These are phyloP conservation scores for Geococcyx californianus DNA, from an alignment of 2,113 vertebrate genomes.

Conservation along the genomic window DNA sequence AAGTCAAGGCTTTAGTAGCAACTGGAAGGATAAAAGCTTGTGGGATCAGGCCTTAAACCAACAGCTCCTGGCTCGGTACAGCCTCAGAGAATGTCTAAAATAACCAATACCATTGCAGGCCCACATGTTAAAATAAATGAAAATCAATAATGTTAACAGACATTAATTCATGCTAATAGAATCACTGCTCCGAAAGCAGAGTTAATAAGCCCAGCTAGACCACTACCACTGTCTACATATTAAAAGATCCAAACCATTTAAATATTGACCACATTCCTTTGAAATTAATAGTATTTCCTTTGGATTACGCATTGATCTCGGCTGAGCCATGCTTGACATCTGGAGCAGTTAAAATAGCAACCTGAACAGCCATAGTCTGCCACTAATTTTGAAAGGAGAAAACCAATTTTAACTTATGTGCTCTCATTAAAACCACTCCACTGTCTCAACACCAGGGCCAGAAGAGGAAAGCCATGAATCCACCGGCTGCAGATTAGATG, in stretches of 20 bases:
- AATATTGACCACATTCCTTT: slow-evolving; percentile 55
- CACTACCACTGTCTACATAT: not conserved
- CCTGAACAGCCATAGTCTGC: slow-evolving; percentile 30
- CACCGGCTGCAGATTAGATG: not conserved
- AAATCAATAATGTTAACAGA: slow-evolving; percentile 43
- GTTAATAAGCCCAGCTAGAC: slow-evolving; percentile 50
- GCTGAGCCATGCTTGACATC: slow-evolving; percentile 28
- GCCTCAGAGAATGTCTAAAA: slow-evolving; percentile 9
- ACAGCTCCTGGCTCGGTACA: not conserved
- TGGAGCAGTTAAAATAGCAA: slow-evolving; percentile 61
- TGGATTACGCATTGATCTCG: slow-evolving; percentile 45
- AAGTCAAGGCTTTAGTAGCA: slow-evolving; percentile 40
- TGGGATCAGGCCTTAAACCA: slow-evolving; percentile 52
- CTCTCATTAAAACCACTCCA: not conserved
- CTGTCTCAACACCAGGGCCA: not conserved
- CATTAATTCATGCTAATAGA: slow-evolving; percentile 55
- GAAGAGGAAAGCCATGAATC: not conserved
- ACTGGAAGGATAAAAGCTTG: slow-evolving; percentile 46
- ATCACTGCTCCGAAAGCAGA: slow-evolving; percentile 22
- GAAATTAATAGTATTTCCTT: slow-evolving; percentile 67
- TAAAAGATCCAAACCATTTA: slow-evolving; percentile 37
- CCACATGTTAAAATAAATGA: not conserved
- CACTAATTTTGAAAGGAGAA: not conserved
- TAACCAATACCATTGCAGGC: not conserved
- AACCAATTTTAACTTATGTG: not conserved